phyloP scores from a whole-genome alignment of 23 tunicate genomes.

The Ascidia mentula region DNA sequence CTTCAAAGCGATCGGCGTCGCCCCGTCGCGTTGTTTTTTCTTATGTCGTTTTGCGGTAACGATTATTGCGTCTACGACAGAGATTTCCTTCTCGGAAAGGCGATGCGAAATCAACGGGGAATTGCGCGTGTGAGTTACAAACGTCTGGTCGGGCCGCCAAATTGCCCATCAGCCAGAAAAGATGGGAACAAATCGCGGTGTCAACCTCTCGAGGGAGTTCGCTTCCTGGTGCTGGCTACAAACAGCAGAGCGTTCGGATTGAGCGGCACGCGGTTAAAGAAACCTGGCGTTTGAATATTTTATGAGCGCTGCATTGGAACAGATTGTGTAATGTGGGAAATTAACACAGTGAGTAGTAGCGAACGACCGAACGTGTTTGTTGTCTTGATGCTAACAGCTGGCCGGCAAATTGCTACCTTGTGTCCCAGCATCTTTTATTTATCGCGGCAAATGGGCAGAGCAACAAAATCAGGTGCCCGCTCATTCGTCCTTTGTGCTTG shows the following conservation, averaged over 20 bases:
- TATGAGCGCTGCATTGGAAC: not conserved
- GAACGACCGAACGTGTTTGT: not conserved
- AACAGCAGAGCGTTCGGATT: not conserved
- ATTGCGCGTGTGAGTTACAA: slow-evolving; percentile 9
- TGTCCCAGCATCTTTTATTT: not conserved
- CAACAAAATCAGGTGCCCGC: no score
- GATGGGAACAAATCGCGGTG: slow-evolving; percentile 6
- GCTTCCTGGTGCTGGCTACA: not conserved
- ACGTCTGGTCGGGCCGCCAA: slow-evolving; percentile 5
- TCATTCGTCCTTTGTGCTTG: not conserved
- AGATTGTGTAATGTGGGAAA: slow-evolving; percentile 12
- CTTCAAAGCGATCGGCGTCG: not conserved
- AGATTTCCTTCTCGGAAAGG: not conserved
- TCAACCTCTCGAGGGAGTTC: not conserved
- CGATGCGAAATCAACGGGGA: not conserved
- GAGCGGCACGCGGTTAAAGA: not conserved
- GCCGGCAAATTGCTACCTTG: not conserved
- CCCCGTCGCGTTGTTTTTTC: not conserved
- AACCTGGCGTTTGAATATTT: not conserved
- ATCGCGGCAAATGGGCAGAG: no score
- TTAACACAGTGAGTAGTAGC: not conserved
- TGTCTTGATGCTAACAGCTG: not conserved
- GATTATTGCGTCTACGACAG: not conserved
- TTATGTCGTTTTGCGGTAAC: not conserved
- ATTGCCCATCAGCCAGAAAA: not conserved